Evolutionary conservation across 2,797 vertebrate genomes (phyloP), one percentile per base, ranked within the genome.

Genomic region (Pipistrellus pygmaeus): DNA sequence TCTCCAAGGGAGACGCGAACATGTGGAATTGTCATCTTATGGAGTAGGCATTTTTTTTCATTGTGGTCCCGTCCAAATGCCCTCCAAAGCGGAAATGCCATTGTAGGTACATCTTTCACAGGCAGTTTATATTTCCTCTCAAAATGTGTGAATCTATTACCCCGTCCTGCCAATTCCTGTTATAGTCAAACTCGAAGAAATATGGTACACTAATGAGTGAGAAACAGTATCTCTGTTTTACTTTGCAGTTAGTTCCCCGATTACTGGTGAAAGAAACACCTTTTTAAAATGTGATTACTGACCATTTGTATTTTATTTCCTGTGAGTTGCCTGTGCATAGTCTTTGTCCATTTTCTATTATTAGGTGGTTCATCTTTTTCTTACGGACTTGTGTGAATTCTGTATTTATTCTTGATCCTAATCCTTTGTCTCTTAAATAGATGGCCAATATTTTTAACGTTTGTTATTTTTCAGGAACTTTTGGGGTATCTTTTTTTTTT

Each of bases 321-420:
- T 83, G 57, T 76, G 78, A 69, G 46, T 86, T 66, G 8, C 30
- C 92, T 95, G 30, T 68, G 75, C n/a, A 20, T n/a, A 57, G 38
- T 32, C 25, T 48, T 84, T 62, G 51, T 82, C 38, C 27, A 68
- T 66, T 88, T 94, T 89, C n/a, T 85, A 11, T 53, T 85, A 14
- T 53, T 21, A 69, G 51, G 30, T 76, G 11, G 30, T 55, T 86
- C 27, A 18, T 66, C 46, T 81, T 82, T 88, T 84, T 55, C 30
- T 91, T 80, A 46, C 9, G 21, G 80, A 81, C 55, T 76, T 86
- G 21, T 21, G 64, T 69, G 35, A 82, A 20, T 73, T 62, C 35
- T 87, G 88, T 78, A 35, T 69, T 88, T 60, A 69, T 85, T 84
- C 81, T 91, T 71, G 30, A 53, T 93, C n/a, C 41, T 81, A 72